Conservation (phyloP, 2,113 vertebrate species). For the Neoarius graeffei region DNA sequence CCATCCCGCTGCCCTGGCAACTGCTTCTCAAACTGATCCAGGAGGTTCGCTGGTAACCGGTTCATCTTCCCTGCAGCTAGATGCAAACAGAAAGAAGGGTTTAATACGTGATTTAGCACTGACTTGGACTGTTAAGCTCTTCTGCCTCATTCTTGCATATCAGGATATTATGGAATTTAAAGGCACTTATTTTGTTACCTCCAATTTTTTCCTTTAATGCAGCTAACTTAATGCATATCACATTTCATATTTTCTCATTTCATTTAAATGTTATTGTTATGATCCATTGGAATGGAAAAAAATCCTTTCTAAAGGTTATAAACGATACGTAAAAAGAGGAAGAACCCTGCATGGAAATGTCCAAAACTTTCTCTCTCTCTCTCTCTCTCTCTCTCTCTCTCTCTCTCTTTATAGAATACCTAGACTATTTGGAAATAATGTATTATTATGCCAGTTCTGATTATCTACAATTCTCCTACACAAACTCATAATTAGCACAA, state of each 20-base stretch:
- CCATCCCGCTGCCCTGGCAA: slow-evolving; percentile 89
- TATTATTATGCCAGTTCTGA: not conserved
- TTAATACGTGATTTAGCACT: not conserved
- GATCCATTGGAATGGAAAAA: too few species aligned
- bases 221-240: not conserved
- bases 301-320: too few species aligned
- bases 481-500: not conserved
- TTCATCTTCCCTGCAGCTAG: slow-evolving; percentile 83
- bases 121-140: not conserved
- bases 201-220: not conserved
- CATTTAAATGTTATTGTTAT: not conserved
- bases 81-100: slow-evolving; percentile 26
- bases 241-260: not conserved
- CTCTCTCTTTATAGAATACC: too few species aligned
- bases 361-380: not conserved
- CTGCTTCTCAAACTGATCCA: slow-evolving; percentile 97
- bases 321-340: not conserved
- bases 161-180: not conserved
- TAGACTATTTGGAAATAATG: not conserved
- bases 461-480: not conserved
- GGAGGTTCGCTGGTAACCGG: slow-evolving; percentile 85
- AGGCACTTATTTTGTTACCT: not conserved
- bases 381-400: too few species aligned
- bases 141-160: not conserved
- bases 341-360: not conserved